Evolutionary conservation across 1,140 invertebrate genomes (phyloP).

Genomic region (Heliconius eleuchia): DNA sequence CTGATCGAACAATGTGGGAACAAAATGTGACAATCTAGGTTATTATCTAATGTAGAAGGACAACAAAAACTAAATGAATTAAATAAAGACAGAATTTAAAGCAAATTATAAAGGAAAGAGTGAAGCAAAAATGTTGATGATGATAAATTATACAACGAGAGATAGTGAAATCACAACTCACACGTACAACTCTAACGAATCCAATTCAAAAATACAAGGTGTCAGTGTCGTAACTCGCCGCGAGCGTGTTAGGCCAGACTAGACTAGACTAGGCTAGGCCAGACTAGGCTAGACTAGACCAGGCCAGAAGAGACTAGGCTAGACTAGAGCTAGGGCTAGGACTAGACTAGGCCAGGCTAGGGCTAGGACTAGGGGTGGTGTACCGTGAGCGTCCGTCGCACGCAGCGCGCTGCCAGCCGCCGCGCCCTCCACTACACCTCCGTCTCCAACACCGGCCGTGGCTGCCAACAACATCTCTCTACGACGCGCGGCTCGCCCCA

Average conservation of each 20-base stretch:
- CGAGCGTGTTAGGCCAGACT: slow-evolving; percentile 29
- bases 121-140: slow-evolving; percentile 10
- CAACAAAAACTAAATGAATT: slow-evolving; percentile 15
- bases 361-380: slow-evolving; percentile 49
- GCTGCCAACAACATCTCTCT: slow-evolving; percentile 78
- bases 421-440: slow-evolving; percentile 80
- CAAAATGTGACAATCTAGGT: neutral
- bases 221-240: slow-evolving; percentile 45
- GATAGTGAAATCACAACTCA: slow-evolving; percentile 17
- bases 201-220: slow-evolving; percentile 16
- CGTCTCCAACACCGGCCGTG: slow-evolving; percentile 78
- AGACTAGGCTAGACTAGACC: slow-evolving; percentile 5
- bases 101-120: slow-evolving; percentile 8
- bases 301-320: neutral
- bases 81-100: slow-evolving; percentile 14
- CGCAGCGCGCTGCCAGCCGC: slow-evolving; percentile 60
- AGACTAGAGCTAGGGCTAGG: slow-evolving; percentile 29
- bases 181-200: slow-evolving; percentile 20
- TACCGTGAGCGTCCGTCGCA: slow-evolving; percentile 73
- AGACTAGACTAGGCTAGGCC: slow-evolving; percentile 2
- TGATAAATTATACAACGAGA: neutral
- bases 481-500: slow-evolving; percentile 74
- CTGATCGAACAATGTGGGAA: neutral
- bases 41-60: neutral
- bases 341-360: slow-evolving; percentile 26